A percentile compares a stretch with the other conserved stretches of the same genome.
Evolutionary conservation across 2,113 vertebrate species (phyloP).

Genomic region (Nycticorax nycticorax): DNA sequence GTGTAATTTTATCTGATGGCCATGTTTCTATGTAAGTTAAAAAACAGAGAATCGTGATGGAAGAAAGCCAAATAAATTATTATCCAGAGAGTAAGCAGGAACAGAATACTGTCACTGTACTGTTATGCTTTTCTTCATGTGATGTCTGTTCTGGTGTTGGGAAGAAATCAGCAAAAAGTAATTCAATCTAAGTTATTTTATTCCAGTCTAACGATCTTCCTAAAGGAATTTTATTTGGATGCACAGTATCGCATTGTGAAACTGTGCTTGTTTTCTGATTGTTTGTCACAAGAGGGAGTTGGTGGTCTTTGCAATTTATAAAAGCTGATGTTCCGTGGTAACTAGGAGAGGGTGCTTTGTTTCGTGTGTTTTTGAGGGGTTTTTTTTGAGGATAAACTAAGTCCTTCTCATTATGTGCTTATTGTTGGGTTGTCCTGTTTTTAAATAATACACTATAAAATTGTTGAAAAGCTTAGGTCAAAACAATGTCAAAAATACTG

Average conservation of each 20-base stretch:
- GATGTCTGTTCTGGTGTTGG: not conserved
- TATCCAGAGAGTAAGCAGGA: not conserved
- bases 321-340: not conserved
- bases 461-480: not conserved
- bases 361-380: not conserved
- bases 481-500: not conserved
- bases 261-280: not conserved
- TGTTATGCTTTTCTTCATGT: not conserved
- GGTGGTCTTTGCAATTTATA: constrained; percentile 22
- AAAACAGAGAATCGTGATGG: not conserved
- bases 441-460: not conserved
- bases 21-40: not conserved
- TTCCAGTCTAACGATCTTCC: not conserved
- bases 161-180: not conserved
- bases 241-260: not conserved
- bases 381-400: not conserved
- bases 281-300: constrained; percentile 72
- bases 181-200: not conserved
- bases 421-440: not conserved
- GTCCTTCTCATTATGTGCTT: not conserved
- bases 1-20: not conserved
- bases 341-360: not conserved
- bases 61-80: not conserved
- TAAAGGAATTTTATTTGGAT: not conserved
- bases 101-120: not conserved